phyloP scores from a whole-genome alignment of 1,140 invertebrate genomes.

The Tetragonula clypearis region DNA sequence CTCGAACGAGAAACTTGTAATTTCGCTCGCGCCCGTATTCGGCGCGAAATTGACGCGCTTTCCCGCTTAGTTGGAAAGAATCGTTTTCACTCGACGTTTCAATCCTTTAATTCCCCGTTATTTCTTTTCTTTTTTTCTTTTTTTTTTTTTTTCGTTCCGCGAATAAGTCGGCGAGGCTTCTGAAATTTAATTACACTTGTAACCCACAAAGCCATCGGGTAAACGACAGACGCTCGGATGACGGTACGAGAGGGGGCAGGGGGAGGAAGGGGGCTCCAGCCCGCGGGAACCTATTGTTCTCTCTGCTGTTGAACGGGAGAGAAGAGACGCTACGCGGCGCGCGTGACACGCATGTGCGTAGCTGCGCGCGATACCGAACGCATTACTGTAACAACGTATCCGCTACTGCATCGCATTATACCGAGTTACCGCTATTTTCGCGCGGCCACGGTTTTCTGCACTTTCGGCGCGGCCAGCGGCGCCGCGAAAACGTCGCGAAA shows the following conservation, averaged over 20 bases:
- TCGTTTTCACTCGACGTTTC: not conserved
- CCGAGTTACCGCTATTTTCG: slow-evolving; percentile 54
- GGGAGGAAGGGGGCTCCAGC: not conserved
- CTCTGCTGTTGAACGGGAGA: not conserved
- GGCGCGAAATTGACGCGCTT: no score
- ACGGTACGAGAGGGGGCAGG: not conserved
- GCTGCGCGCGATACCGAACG: slow-evolving; percentile 33
- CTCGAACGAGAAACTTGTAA: no score
- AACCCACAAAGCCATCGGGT: slow-evolving; percentile 3
- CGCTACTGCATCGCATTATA: slow-evolving; percentile 52
- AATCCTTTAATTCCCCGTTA: not conserved
- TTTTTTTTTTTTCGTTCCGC: not conserved
- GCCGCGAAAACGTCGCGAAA: slow-evolving; percentile 53
- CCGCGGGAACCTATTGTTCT: slow-evolving; percentile 25
- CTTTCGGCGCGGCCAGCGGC: slow-evolving; percentile 51
- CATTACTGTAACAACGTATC: slow-evolving; percentile 48
- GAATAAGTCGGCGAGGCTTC: no score
- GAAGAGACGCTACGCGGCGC: slow-evolving; percentile 2
- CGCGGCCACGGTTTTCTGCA: slow-evolving; percentile 54
- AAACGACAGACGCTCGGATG: not conserved
- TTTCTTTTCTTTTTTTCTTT: not conserved
- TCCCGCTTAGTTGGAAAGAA: no score
- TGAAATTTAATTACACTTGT: slow-evolving; percentile 18
- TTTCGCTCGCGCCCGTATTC: no score
- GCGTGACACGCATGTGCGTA: slow-evolving; percentile 31